phyloP scores from a whole-genome alignment of 2,888 invertebrate genomes.

The Drosophila hamatofila region DNA sequence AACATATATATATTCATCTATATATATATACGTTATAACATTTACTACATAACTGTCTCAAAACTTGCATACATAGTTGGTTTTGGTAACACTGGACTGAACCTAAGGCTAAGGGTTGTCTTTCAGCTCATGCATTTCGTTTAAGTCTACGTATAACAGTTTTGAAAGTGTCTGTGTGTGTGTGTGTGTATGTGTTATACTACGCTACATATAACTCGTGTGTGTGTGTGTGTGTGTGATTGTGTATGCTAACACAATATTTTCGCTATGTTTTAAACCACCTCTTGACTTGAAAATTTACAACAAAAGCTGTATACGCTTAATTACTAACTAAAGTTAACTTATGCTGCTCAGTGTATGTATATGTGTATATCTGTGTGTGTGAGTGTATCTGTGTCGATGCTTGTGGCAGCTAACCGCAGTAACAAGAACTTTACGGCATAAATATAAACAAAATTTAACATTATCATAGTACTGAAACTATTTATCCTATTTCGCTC shows the following conservation, averaged over 20 bases:
- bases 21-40: slow-evolving; percentile 13
- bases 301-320: slow-evolving; percentile 14
- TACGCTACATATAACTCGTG: slow-evolving; percentile 12
- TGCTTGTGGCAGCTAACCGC: neutral
- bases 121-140: neutral
- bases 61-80: no score
- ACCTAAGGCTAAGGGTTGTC: slow-evolving; percentile 5
- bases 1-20: slow-evolving; percentile 32
- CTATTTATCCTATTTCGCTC: slow-evolving; percentile 5
- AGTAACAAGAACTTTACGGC: slow-evolving; percentile 16
- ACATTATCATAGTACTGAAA: slow-evolving; percentile 4
- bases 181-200: slow-evolving; percentile 16
- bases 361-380: slow-evolving; percentile 7
- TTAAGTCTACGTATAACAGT: slow-evolving; percentile 31
- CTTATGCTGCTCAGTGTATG: slow-evolving; percentile 36
- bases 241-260: slow-evolving; percentile 11
- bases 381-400: neutral
- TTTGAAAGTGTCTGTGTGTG: slow-evolving; percentile 4
- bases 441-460: slow-evolving; percentile 16
- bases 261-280: slow-evolving; percentile 16
- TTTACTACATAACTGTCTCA: slow-evolving; percentile 28
- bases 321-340: slow-evolving; percentile 38
- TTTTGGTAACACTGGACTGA: no score
- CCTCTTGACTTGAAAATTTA: slow-evolving; percentile 17
- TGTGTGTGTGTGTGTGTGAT: slow-evolving; percentile 7